Base-by-base conservation (phyloP, 2,797 vertebrate species). In the Bradypodion pumilum region DNA sequence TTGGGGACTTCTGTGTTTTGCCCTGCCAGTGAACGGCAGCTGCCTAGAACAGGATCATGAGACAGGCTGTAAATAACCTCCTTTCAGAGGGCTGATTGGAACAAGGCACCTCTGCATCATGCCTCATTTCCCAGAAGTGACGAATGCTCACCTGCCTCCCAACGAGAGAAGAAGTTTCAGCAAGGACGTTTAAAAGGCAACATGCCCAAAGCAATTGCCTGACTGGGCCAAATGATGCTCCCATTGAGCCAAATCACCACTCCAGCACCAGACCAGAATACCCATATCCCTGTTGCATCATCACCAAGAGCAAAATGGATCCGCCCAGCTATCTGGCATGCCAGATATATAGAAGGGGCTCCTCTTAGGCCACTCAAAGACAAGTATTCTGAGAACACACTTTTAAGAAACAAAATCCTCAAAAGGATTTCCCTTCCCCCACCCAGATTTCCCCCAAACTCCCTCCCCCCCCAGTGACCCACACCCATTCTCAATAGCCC, bases 341-440 rank as follows among this genome's bases (percentile, higher is more conserved):
- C 62, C 0, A 35, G 80, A 74, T 59, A 8, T 0, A 0, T 6
- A 23, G 80, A 49, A 87, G 68, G 78, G 74, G 82, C 9, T 29
- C 46, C 44, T 80, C 42, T 13, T 70, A 13, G 59, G 63, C 78
- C 63, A 85, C 69, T 23, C 66, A 84, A 82, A 77, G 78, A 68
- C 60, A 78, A 74, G 4, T 78, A 85, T 87, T 85, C 62, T 83
- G 68, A 81, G 5, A 78, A 82, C 74, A 88, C 60, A 63, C n/a
- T n/a, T 63, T 44, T 27, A 59, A 74, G 74, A 80, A 69, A 72
- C 37, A 76, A 86, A 83, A 87, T 85, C 40, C 81, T 79, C 29
- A 19, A 86, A 86, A 74, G 74, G 83, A 81, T 46, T 85, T 72
- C 89, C 83, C 35, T 72, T 65, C 77, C 15, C 92, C 92, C 89